Percentiles rank a stretch among this genome's conserved stretches.
Evolutionary conservation across 1,140 invertebrate genomes (phyloP).

Genomic region (Lineus longissimus): DNA sequence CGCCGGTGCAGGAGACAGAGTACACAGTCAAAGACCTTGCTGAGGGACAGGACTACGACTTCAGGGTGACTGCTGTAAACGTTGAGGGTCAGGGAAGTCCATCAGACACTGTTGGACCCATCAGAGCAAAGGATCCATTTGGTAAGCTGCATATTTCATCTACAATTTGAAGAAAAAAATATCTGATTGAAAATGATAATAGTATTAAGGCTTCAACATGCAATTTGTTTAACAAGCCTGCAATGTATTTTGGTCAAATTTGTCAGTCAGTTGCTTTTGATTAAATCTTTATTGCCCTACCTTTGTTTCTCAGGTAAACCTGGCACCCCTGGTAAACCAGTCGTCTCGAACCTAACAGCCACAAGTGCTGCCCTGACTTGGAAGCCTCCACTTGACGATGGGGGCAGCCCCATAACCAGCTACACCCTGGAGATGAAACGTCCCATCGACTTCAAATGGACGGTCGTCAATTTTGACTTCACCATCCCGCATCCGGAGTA

Average conservation of each 20-base stretch:
- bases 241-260: too few relatives aligned
- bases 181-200: too few relatives aligned
- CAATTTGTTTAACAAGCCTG: too few relatives aligned
- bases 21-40: conserved; percentile 59
- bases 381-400: conserved; percentile 79
- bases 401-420: conserved; percentile 75
- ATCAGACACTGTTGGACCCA: conserved; percentile 73
- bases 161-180: too few relatives aligned
- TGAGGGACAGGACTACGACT: conserved; percentile 94
- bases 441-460: conserved; percentile 76
- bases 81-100: conserved; percentile 92
- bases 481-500: conserved; percentile 56
- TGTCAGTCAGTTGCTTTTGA: too few relatives aligned
- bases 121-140: conserved; percentile 76
- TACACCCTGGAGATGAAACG: conserved; percentile 69
- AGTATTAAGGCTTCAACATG: too few relatives aligned
- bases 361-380: conserved; percentile 86
- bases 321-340: conserved; percentile 85
- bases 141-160: conserved; percentile 25
- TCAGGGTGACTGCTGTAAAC: conserved; percentile 94
- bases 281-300: too few relatives aligned
- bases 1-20: conserved; percentile 27
- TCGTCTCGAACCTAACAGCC: conserved; percentile 78
- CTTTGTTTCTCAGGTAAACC: conserved; percentile 74
- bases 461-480: conserved; percentile 56